phyloP scores from a whole-genome alignment of 2,888 invertebrate genomes.

The Syrphus vitripennis region DNA sequence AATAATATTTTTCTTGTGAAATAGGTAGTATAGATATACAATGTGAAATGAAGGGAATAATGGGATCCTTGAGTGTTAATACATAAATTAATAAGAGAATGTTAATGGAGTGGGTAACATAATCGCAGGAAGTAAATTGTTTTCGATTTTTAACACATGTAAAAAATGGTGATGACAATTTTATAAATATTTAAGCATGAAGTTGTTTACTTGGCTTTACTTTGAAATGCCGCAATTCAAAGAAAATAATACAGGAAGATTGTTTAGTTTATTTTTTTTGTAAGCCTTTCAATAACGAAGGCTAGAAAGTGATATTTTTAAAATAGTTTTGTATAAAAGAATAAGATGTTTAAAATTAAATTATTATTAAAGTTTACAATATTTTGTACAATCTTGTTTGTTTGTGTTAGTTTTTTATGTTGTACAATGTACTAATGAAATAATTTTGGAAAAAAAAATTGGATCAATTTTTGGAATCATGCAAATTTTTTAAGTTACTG shows the following conservation, averaged over 20 bases:
- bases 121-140: not conserved
- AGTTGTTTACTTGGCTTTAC: not conserved
- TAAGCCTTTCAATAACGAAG: not conserved
- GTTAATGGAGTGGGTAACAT: not conserved
- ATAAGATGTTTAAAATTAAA: too few relatives aligned
- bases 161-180: not conserved
- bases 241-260: not conserved
- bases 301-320: not conserved
- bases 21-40: too few relatives aligned
- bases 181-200: not conserved
- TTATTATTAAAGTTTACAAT: too few relatives aligned
- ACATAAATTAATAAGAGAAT: not conserved
- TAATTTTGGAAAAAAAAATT: too few relatives aligned
- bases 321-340: too few relatives aligned
- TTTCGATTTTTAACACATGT: not conserved
- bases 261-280: not conserved
- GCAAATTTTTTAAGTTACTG: too few relatives aligned
- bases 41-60: not conserved
- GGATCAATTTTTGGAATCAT: too few relatives aligned
- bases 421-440: too few relatives aligned
- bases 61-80: slow-evolving; percentile 2
- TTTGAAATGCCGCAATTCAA: not conserved
- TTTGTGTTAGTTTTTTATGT: too few relatives aligned
- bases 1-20: slow-evolving; percentile 5
- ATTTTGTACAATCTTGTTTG: too few relatives aligned